These are phyloP conservation scores for Habropoda laboriosa DNA, from an alignment of 1,140 invertebrate genomes.

Conservation along the genomic window DNA sequence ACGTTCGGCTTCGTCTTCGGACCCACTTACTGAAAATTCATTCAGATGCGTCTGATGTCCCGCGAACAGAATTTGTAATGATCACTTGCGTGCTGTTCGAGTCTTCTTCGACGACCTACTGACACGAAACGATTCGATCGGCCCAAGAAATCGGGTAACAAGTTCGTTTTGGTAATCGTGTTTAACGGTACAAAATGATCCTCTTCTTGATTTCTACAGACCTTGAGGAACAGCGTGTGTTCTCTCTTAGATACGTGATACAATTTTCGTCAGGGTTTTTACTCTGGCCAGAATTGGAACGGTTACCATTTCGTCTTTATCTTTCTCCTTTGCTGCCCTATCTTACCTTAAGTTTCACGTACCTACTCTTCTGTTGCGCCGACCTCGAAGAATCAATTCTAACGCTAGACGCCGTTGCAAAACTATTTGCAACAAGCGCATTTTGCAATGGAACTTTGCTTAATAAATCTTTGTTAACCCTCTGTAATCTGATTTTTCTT, in stretches of 20 bases:
- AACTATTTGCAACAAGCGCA: too few species aligned
- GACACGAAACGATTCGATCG: slow-evolving; percentile 24
- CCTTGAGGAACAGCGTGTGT: not conserved
- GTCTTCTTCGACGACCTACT: slow-evolving; percentile 39
- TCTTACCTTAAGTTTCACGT: not conserved
- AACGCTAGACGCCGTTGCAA: too few species aligned
- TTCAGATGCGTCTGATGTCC: not conserved
- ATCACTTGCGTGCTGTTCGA: not conserved
- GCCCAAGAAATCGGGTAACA: not conserved
- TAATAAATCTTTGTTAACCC: too few species aligned
- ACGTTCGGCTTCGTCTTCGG: too few species aligned
- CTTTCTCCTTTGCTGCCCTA: not conserved
- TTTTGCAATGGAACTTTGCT: too few species aligned
- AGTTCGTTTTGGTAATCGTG: not conserved
- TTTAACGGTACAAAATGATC: not conserved
- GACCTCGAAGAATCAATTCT: not conserved
- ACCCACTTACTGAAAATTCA: not conserved
- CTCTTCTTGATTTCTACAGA: not conserved
- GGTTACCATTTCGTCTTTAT: not conserved
- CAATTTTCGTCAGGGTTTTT: not conserved
- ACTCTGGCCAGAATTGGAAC: not conserved
- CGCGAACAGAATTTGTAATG: too few species aligned
- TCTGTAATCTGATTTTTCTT: too few species aligned
- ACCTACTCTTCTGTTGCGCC: not conserved
- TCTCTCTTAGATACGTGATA: not conserved